Evolutionary conservation across 1,140 invertebrate species (phyloP), one percentile per base, ranked within the genome.

Genomic region (Chymomyza costata): DNA sequence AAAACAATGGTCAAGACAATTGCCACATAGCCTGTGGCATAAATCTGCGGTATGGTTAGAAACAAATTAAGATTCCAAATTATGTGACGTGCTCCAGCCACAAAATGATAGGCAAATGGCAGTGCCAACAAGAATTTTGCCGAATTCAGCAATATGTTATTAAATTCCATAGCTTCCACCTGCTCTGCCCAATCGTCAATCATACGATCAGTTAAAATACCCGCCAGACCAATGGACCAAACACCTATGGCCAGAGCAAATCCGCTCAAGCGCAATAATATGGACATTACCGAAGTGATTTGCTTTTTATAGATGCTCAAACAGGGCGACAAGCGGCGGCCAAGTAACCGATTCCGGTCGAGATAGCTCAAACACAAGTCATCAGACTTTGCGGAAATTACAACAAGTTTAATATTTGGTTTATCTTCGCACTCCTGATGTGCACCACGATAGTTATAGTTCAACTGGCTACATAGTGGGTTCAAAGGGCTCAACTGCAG

Each of bases 321-420:
- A 89, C 96, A 94, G 6, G 95, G 95, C 6, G 94, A 95, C 70
- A 95, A 70, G 0, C 92, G 93, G 45, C 95, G 86, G 38, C 89
- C 88, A 0, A 94, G 70, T 43, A 89, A 85, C 53, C 87, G 86
- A 84, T 94, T 94, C 58, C 88, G 90, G 15, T 91, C 88, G 58
- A 89, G 90, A 64, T 91, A 89, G 14, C 86, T 78, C 64, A 90
- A 89, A n/a, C n/a, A n/a, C n/a, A n/a, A n/a, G n/a, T n/a, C n/a
- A n/a, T n/a, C n/a, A n/a, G n/a, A n/a, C n/a, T n/a, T n/a, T n/a
- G n/a, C n/a, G n/a, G n/a, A n/a, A n/a, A n/a, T n/a, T n/a, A n/a
- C n/a, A n/a, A n/a, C n/a, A n/a, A n/a, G n/a, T n/a, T n/a, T n/a
- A n/a, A n/a, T n/a, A n/a, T n/a, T n/a, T n/a, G n/a, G n/a, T n/a